Base-by-base conservation (phyloP, 2,888 invertebrate species). In the Pantelozetes paolii region DNA sequence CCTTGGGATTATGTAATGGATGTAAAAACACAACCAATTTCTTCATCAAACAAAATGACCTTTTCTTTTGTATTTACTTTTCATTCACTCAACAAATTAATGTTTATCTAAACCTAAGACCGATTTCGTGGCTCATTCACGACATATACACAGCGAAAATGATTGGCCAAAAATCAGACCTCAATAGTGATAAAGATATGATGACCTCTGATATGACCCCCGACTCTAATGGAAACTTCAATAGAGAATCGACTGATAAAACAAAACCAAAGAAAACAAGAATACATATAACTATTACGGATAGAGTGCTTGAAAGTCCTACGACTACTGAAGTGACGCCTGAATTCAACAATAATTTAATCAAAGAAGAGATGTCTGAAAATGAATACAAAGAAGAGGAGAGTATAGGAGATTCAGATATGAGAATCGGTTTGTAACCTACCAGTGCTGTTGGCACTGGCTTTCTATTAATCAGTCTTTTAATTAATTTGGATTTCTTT, bases 261-360 rank as follows among this genome's bases (percentile, higher is more conserved):
- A 64, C 32, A 2, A n/a, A 64, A n/a, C 2, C 15, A 20, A 26
- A 13, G 26, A n/a, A 11, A 13, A 91, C 92, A 0, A 91, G 90
- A 72, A 74, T 28, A 28, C 74, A 74, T 28, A 54, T 3, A 32
- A 40, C n/a, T n/a, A 71, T 40, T 15, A n/a, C 36, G 9, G 23
- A 28, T 45, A 26, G 69, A 42, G 18, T 20, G 42, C 20, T 26
- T n/a, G 42, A 26, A 15, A 42, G 1, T 48, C 15, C 15, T n/a
- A 0, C 2, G 23, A 42, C 18, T 2, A 36, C 64, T 23, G 23
- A 67, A n/a, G n/a, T 3, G 64, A n/a, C 32, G n/a, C n/a, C n/a
- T n/a, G n/a, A n/a, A n/a, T n/a, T n/a, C n/a, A n/a, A n/a, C n/a
- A n/a, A n/a, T n/a, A n/a, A n/a, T n/a, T n/a, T n/a, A 67, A 36